A percentile compares a stretch with the other conserved stretches of the same genome.
These are phyloP conservation scores for Leptinotarsa lineolata DNA, from an alignment of 1,140 invertebrate genomes.

Conservation along the genomic window DNA sequence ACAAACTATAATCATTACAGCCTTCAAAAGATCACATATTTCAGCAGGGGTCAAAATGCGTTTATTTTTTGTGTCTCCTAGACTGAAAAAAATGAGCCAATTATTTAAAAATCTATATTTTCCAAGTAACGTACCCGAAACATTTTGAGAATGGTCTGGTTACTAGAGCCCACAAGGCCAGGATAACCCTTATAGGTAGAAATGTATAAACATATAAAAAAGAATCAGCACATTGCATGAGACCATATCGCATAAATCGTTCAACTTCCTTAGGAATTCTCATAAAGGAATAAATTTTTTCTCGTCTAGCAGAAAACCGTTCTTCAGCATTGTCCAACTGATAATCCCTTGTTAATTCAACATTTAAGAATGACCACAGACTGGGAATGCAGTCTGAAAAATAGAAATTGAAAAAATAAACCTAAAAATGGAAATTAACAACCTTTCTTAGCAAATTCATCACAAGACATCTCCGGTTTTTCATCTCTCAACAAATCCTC, in stretches of 20 bases:
- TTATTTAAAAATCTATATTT: background rate
- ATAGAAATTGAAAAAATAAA: conserved; percentile 10
- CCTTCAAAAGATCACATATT: conserved; percentile 95
- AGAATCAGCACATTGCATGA: conserved; percentile 97
- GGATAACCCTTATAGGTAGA: conserved; percentile 87
- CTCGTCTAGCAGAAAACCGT: conserved; percentile 86
- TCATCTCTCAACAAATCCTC: conserved; percentile 53
- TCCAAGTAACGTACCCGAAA: conserved; percentile 64
- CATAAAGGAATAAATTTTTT: conserved; percentile 97
- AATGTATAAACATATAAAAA: conserved; percentile 98
- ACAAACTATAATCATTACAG: conserved; percentile 82
- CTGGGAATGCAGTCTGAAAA: conserved; percentile 60
- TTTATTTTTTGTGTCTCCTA: conserved; percentile 37
- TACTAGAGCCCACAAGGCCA: conserved; percentile 82
- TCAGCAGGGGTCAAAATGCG: conserved; percentile 81
- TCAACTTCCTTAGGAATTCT: conserved; percentile 92
- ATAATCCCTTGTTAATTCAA: conserved; percentile 90
- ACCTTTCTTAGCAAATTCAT: conserved; percentile 6
- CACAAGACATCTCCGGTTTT: conserved; percentile 30
- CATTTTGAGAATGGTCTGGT: conserved; percentile 72
- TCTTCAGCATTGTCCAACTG: conserved; percentile 92
- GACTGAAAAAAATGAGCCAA: conserved; percentile 33
- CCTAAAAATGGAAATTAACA: background rate
- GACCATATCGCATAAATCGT: conserved; percentile 95
- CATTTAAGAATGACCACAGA: conserved; percentile 75